phyloP scores from a whole-genome alignment of 2,888 invertebrate genomes.

The Netelia virgata region DNA sequence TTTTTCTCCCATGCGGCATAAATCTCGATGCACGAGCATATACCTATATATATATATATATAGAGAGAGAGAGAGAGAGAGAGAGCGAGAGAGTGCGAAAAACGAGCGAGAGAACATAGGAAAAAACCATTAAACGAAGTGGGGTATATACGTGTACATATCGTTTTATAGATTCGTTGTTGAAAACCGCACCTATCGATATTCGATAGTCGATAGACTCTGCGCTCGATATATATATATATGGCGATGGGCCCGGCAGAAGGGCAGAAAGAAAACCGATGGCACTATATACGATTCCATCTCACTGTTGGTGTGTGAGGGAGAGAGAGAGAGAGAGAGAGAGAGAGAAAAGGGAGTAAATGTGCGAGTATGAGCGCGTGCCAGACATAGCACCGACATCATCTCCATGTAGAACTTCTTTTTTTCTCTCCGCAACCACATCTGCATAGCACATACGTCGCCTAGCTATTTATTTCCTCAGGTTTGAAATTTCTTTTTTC shows the following conservation, averaged over 20 bases:
- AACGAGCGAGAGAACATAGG: conserved; percentile 10
- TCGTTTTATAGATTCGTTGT: conserved; percentile 64
- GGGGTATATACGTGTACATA: conserved; percentile 25
- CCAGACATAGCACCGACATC: conserved; percentile 65
- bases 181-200: conserved; percentile 66
- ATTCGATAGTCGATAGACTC: conserved; percentile 69
- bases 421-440: conserved; percentile 18
- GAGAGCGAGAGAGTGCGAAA: conserved; percentile 40
- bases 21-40: conserved; percentile 43
- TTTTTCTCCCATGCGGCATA: conserved; percentile 42
- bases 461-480: conserved; percentile 22
- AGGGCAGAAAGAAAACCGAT: conserved; percentile 64
- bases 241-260: conserved; percentile 19
- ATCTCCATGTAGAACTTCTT: conserved; percentile 58
- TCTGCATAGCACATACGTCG: conserved; percentile 40
- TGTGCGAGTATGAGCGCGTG: conserved; percentile 64
- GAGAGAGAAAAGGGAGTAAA: conserved; percentile 45
- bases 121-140: conserved; percentile 56
- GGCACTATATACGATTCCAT: conserved; percentile 25
- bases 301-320: conserved; percentile 27
- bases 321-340: conserved; percentile 30
- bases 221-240: conserved; percentile 45
- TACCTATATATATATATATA: too few species aligned
- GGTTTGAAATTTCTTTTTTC: not conserved
- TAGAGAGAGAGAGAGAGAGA: conserved; percentile 24